Percentiles rank a stretch among this genome's conserved stretches.
Conservation (phyloP, 2,888 invertebrate species). For the Trimorus sp. region DNA sequence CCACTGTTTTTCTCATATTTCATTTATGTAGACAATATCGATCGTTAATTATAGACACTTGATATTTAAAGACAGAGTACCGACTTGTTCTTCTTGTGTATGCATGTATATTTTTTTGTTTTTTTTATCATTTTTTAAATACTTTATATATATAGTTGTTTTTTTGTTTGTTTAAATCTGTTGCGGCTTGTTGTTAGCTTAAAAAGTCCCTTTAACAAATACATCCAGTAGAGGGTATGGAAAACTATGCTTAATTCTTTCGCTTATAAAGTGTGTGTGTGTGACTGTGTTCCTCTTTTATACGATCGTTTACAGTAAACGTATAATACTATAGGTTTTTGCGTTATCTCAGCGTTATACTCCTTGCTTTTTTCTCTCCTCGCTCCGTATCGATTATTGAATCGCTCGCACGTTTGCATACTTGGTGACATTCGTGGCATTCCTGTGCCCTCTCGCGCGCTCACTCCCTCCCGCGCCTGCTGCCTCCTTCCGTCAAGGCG, state of each 20-base stretch:
- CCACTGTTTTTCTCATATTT: slow-evolving; percentile 75
- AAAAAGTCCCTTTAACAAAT: slow-evolving; percentile 73
- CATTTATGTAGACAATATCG: slow-evolving; percentile 78
- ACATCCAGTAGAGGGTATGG: slow-evolving; percentile 76
- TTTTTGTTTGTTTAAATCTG: slow-evolving; percentile 53
- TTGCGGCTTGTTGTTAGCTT: slow-evolving; percentile 64
- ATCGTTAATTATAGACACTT: slow-evolving; percentile 80
- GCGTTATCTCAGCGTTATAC: slow-evolving; percentile 72
- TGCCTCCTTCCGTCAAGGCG: slow-evolving; percentile 37
- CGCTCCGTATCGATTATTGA: slow-evolving; percentile 60
- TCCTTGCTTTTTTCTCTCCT: slow-evolving; percentile 29
- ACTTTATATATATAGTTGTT: slow-evolving; percentile 41
- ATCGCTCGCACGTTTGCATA: slow-evolving; percentile 57
- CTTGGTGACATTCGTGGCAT: slow-evolving; percentile 45
- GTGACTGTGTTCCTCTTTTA: slow-evolving; percentile 65
- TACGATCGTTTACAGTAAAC: slow-evolving; percentile 75
- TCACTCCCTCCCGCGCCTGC: slow-evolving; percentile 32
- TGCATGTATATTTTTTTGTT: slow-evolving; percentile 55
- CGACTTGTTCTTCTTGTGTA: slow-evolving; percentile 62
- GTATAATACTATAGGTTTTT: slow-evolving; percentile 76
- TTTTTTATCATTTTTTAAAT: slow-evolving; percentile 50
- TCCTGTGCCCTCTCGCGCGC: slow-evolving; percentile 31
- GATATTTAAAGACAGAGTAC: slow-evolving; percentile 77
- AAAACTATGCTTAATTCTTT: slow-evolving; percentile 75
- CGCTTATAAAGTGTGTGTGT: slow-evolving; percentile 72